Base-by-base conservation (phyloP, 2,113 vertebrate genomes). In the Eulacestoma nigropectus region DNA sequence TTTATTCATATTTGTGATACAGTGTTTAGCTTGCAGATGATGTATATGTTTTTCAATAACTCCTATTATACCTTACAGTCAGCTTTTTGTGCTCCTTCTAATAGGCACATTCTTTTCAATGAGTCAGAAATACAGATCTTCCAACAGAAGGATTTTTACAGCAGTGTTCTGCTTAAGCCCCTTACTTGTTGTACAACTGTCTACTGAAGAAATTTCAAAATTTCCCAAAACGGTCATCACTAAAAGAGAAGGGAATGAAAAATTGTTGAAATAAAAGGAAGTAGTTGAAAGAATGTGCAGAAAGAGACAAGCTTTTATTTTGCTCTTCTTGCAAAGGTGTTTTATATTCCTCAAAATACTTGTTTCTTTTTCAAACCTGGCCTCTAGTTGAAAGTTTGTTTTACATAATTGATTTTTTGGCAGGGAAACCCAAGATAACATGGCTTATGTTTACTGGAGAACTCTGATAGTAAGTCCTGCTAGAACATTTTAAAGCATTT, bases 401-500 rank as follows among this genome's bases (percentile, higher is more conserved):
- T 73, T 88, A 44, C 13, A 35, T 70, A 92, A 84, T 35, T 77
- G 7, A 65, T 88, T 73, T 94, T 73, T 88, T 90, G 72, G 67
- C 37, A 86, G 29, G 13, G 32, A 77, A 84, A 74, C 23, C 5
- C 23, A 70, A 67, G 42, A 22, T 83, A 70, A 72, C 53, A 37
- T 50, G 27, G 59, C 29, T 90, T 53, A 50, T 47, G 8, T 83
- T 62, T 86, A 55, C 55, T 46, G 30, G 21, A 84, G 46, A 56
- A 81, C 52, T 88, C 79, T 90, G 41, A 60, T 83, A 47, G 46
- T 15, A 39, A 41, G 53, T 69, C 41, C 82, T 89, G 18, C 11
- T 84, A 84, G 39, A 89, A 92, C 15, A 37, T 76, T 94, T 88
- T 83, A 76, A 92, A 95, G 30, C 13, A 33, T 77, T 93, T 86